These are phyloP conservation scores for Labrus mixtus DNA, from an alignment of 2,113 vertebrate species.

Conservation along the genomic window DNA sequence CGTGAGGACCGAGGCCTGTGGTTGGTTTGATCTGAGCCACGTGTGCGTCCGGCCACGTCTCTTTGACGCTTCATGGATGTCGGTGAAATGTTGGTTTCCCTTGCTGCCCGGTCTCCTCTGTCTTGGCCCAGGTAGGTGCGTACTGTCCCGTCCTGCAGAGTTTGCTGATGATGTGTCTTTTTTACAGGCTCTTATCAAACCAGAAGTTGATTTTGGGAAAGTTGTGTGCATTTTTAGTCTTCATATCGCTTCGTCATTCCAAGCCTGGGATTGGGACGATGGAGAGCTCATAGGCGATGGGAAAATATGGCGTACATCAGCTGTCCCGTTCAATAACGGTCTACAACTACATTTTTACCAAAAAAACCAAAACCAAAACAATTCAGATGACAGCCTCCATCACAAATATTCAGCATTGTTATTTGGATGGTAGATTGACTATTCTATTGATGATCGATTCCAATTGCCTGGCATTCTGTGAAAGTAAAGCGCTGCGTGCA, in stretches of 20 bases:
- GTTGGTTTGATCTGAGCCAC: slow-evolving; percentile 80
- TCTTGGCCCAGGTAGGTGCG: slow-evolving; percentile 75
- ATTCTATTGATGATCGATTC: neutral
- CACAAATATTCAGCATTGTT: slow-evolving; percentile 5
- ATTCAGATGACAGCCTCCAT: neutral
- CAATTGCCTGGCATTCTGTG: neutral
- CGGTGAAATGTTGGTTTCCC: slow-evolving; percentile 59
- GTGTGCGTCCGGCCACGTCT: slow-evolving; percentile 73
- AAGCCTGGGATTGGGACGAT: slow-evolving; percentile 49
- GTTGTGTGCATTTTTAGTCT: slow-evolving; percentile 53
- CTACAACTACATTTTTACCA: neutral
- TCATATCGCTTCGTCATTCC: slow-evolving; percentile 37
- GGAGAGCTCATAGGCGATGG: slow-evolving; percentile 53
- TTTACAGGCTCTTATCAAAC: slow-evolving; percentile 35
- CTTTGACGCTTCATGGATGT: slow-evolving; percentile 66
- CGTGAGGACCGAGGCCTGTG: slow-evolving; percentile 79
- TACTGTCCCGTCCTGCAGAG: slow-evolving; percentile 35
- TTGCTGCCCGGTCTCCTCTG: slow-evolving; percentile 47
- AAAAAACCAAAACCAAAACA: neutral
- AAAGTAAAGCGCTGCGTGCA: neutral
- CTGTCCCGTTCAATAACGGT: slow-evolving; percentile 21
- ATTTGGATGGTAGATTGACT: neutral
- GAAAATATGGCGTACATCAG: slow-evolving; percentile 66
- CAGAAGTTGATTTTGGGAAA: slow-evolving; percentile 66
- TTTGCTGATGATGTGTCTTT: slow-evolving; percentile 30